Evolutionary conservation across 2,113 vertebrate species (phyloP).

Genomic region (Xyrauchen texanus): DNA sequence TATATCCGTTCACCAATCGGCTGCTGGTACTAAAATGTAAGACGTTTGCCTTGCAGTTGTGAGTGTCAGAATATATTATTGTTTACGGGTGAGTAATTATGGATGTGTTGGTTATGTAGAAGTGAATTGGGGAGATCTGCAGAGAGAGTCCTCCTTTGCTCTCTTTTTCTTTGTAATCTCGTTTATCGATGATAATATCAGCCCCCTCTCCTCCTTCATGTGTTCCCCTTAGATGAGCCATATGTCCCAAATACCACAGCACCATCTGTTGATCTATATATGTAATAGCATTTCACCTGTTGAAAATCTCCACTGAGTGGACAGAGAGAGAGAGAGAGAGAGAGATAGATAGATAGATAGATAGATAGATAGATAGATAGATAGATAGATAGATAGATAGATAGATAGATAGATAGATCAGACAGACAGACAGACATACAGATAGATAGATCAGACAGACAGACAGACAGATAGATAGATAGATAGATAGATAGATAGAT

Average conservation of each 20-base stretch:
- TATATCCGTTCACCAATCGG: not conserved
- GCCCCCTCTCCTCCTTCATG: constrained; percentile 23
- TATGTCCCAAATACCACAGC: constrained; percentile 58
- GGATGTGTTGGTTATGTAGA: constrained; percentile 21
- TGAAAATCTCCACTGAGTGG: not conserved
- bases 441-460: too few species aligned
- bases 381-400: too few species aligned
- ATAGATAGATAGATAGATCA: too few species aligned
- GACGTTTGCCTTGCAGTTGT: too few species aligned
- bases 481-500: too few species aligned
- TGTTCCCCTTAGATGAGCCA: constrained; percentile 28
- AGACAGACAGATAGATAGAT: too few species aligned
- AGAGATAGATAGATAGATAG: not conserved
- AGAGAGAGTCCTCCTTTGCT: not conserved
- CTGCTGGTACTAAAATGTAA: not conserved
- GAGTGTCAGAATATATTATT: too few species aligned
- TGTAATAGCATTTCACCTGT: not conserved
- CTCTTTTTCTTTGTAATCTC: constrained; percentile 56
- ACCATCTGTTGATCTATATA: constrained; percentile 60
- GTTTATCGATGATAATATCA: constrained; percentile 47
- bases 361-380: too few species aligned
- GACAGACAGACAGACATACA: too few species aligned
- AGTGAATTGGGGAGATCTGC: not conserved
- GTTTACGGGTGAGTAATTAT: constrained; percentile 2
- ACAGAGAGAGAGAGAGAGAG: not conserved